Evolutionary conservation across 2,888 invertebrate species (phyloP).

Genomic region (Fissipunctia ypsillon): DNA sequence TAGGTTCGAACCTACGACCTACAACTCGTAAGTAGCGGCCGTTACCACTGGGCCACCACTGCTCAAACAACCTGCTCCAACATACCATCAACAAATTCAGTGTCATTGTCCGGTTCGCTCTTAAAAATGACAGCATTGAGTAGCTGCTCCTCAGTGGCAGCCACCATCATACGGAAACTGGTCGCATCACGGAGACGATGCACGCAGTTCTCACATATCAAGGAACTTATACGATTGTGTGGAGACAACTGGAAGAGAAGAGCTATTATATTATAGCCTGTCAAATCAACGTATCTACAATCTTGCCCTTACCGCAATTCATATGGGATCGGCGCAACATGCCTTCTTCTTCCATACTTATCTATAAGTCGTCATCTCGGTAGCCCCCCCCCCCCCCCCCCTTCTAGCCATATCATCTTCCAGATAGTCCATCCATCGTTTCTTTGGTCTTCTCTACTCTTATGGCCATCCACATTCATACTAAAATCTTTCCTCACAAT

Average conservation of each 20-base stretch:
- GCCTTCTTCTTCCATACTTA: background rate
- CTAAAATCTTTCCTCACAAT: too few species aligned
- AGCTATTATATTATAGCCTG: background rate
- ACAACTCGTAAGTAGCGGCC: too few species aligned
- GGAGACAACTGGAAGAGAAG: slow-evolving; percentile 75
- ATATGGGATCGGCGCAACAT: background rate
- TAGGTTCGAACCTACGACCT: too few species aligned
- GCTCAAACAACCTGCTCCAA: too few species aligned
- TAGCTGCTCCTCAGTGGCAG: slow-evolving; percentile 72
- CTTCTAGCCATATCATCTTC: background rate
- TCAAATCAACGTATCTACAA: background rate
- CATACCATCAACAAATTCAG: slow-evolving; percentile 71
- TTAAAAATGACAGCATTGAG: slow-evolving; percentile 58
- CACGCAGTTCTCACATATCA: slow-evolving; percentile 77
- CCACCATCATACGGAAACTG: slow-evolving; percentile 75
- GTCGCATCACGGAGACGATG: slow-evolving; percentile 74
- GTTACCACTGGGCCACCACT: too few species aligned
- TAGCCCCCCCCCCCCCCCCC: background rate
- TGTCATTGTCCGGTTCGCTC: slow-evolving; percentile 54
- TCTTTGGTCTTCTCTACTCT: background rate
- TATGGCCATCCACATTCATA: too few species aligned
- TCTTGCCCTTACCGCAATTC: background rate
- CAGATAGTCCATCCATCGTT: background rate
- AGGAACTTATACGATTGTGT: slow-evolving; percentile 61
- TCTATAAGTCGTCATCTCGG: background rate